phyloP scores from a whole-genome alignment of 2,797 vertebrate species.

The Labroides dimidiatus region DNA sequence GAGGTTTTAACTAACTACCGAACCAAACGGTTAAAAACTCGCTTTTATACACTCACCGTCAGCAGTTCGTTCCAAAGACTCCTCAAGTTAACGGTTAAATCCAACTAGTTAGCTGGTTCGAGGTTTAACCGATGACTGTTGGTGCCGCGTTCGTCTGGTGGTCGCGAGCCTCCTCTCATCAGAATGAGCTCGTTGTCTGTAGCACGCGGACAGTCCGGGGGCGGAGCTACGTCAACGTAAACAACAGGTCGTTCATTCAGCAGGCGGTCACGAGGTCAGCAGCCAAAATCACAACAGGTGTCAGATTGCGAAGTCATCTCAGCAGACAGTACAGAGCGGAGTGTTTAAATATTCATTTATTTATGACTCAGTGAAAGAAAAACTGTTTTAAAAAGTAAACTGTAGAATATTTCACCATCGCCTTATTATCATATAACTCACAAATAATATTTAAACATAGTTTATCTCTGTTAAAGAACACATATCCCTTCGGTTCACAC shows the following conservation, averaged over 20 bases:
- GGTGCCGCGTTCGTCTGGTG: background rate
- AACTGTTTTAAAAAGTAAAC: no score
- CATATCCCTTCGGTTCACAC: no score
- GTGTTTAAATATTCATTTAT: no score
- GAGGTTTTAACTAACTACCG: background rate
- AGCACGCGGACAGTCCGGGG: slow-evolving; percentile 53
- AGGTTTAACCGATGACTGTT: background rate
- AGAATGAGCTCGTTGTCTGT: slow-evolving; percentile 1
- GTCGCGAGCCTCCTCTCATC: slow-evolving; percentile 26
- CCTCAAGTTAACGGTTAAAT: background rate
- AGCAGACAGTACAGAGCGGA: no score
- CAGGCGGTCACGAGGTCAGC: slow-evolving; percentile 22
- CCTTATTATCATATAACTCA: no score
- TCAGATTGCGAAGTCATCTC: background rate
- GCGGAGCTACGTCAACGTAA: slow-evolving; percentile 57
- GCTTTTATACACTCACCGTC: slow-evolving; percentile 34
- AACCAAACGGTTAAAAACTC: background rate
- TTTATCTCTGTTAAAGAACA: no score
- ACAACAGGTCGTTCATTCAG: slow-evolving; percentile 18
- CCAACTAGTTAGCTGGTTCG: background rate
- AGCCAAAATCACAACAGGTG: background rate
- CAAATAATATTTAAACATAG: no score
- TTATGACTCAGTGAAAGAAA: no score
- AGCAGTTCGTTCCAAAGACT: background rate
- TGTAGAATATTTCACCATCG: no score